Base-by-base conservation (phyloP, 2,888 invertebrate genomes). In the Epicampocera succincta region DNA sequence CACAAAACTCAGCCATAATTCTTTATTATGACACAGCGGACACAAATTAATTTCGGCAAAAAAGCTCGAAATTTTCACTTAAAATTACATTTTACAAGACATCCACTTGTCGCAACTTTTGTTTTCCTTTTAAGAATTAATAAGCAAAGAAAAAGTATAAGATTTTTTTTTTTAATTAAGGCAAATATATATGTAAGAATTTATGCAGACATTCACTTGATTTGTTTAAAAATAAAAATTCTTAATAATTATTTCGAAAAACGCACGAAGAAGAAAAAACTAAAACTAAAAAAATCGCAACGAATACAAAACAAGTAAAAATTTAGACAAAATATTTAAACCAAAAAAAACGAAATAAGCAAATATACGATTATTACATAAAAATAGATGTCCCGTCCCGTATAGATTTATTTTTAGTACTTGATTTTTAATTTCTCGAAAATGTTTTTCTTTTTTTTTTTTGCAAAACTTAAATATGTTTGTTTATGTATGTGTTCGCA, bases 401-500 rank as follows among this genome's bases (percentile, higher is more conserved):
- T 85, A 85, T 86, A 86, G 83, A 86, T 88, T 87, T 89, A 89
- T 89, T 89, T 89, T 87, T 89, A 89, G 89, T 85, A 85, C 88
- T 74, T 79, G 25, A 66, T 73, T 75, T 76, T 25, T n/a, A 52
- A 48, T 46, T 33, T 33, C 33, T 33, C 33, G 8, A 21, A n/a
- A 15, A 15, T 8, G 15, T 15, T 40, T 25, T 6, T 44, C 17
- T 15, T 5, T 11, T 29, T 17, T 29, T 15, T 38, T 54, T 54
- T 29, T 65, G 56, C 76, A 63, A 50, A 68, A 60, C 17, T 40
- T 54, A 42, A 60, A 8, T 48, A 3, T 9, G 33, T 33, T 4
- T 29, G 29, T 29, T 29, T 4, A 6, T 4, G 8, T 8, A 9
- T 6, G 3, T 33, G 33, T 33, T 33, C 6, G 33, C 33, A 33